phyloP scores from a whole-genome alignment of 2,113 vertebrate species.

The Cyrtonyx montezumae region DNA sequence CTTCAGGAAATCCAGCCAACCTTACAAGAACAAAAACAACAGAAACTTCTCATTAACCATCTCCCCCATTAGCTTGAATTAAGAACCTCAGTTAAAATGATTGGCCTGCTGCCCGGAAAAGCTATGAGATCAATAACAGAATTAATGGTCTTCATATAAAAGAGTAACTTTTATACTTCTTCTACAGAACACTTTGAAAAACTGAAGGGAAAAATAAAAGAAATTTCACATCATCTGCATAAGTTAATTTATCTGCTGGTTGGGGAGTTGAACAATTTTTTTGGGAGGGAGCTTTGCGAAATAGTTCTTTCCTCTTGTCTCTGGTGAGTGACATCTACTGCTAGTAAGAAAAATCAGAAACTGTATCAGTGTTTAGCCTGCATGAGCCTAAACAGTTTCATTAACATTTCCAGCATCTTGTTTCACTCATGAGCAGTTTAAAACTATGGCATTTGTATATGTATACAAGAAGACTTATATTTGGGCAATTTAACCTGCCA shows the following conservation, averaged over 20 bases:
- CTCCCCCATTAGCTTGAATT: conserved; percentile 62
- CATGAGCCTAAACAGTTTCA: conserved; percentile 28
- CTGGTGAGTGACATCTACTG: conserved; percentile 38
- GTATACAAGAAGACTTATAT: neutral
- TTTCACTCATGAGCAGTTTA: conserved; percentile 72
- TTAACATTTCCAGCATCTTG: conserved; percentile 60
- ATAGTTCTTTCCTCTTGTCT: neutral
- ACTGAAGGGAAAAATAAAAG: conserved; percentile 6
- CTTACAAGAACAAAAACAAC: conserved; percentile 23
- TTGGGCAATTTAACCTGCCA: conserved; percentile 15
- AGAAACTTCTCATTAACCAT: conserved; percentile 38
- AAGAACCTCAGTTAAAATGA: conserved; percentile 56
- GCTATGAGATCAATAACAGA: conserved; percentile 61
- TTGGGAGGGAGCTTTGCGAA: neutral
- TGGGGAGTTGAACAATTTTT: neutral
- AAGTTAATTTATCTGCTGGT: conserved; percentile 46
- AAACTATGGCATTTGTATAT: conserved; percentile 44
- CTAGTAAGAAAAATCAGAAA: conserved; percentile 55
- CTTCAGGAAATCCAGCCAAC: conserved; percentile 5
- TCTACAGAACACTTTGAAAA: neutral
- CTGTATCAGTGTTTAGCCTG: conserved; percentile 52
- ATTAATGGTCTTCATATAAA: conserved; percentile 57
- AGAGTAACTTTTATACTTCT: conserved; percentile 52
- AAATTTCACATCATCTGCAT: conserved; percentile 19
- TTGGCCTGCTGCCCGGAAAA: conserved; percentile 64